Evolutionary conservation across 2,888 invertebrate species (phyloP).

Genomic region (Brachyptera putata): DNA sequence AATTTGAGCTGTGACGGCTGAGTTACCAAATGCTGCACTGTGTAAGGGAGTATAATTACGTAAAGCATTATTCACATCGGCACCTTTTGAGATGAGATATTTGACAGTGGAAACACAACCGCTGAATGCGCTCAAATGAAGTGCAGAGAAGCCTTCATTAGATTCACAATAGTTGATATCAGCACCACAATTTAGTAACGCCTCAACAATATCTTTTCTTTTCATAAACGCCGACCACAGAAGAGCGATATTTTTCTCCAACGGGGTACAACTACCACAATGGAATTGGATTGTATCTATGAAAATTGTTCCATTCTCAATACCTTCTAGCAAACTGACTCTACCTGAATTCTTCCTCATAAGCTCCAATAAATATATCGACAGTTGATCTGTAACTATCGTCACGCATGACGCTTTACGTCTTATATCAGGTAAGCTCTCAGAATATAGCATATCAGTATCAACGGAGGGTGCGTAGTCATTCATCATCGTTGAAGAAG

Average conservation of each 20-base stretch:
- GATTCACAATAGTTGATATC: constrained; percentile 16
- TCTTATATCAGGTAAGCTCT: background rate
- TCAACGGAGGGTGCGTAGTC: constrained; percentile 1
- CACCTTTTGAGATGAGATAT: background rate
- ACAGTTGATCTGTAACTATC: constrained; percentile 10
- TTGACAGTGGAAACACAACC: constrained; percentile 5
- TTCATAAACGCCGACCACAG: constrained; percentile 28
- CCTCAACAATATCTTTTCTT: constrained; percentile 17
- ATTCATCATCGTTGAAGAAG: constrained; percentile 15
- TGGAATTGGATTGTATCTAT: background rate
- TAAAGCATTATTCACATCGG: constrained; percentile 33
- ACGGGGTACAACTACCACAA: background rate
- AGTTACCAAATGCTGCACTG: constrained; percentile 50
- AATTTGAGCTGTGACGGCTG: constrained; percentile 43
- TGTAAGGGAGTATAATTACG: constrained; percentile 47
- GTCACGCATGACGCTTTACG: background rate
- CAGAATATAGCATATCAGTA: background rate
- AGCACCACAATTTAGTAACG: constrained; percentile 11
- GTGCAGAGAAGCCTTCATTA: constrained; percentile 24
- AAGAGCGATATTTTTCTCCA: constrained; percentile 25
- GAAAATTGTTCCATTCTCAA: background rate
- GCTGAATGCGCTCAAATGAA: constrained; percentile 29
- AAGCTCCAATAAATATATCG: constrained; percentile 8
- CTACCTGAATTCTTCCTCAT: constrained; percentile 3
- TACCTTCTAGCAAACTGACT: constrained; percentile 4